Conservation (phyloP, 2,113 vertebrate genomes). For the Toxostoma redivivum region DNA sequence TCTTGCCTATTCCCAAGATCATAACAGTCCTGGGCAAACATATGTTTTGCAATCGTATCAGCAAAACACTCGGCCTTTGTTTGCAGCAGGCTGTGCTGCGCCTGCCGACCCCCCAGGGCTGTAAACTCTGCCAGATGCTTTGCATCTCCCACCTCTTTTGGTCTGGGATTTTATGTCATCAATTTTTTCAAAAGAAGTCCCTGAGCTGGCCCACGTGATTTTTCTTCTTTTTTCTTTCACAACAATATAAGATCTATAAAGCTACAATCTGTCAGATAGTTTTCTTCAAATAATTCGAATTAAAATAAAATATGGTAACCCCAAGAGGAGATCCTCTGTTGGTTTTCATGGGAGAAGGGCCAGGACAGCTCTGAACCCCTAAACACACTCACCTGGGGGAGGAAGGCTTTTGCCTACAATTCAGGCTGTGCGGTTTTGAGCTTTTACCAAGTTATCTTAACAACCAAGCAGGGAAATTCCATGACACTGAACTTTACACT, state of each 20-base stretch:
- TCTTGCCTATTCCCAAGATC: constrained; percentile 38
- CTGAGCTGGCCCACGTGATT: neutral
- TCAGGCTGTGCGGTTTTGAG: neutral
- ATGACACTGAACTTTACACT: constrained; percentile 5
- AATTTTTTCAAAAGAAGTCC: neutral
- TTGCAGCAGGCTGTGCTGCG: constrained; percentile 18
- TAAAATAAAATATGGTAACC: neutral
- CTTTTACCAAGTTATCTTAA: neutral
- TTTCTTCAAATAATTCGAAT: neutral
- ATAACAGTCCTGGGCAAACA: constrained; percentile 52
- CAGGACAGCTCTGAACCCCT: neutral
- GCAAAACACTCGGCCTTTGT: constrained; percentile 60
- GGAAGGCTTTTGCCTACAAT: neutral
- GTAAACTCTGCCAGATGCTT: constrained; percentile 17
- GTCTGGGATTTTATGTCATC: neutral
- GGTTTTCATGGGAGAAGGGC: neutral
- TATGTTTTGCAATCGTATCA: constrained; percentile 58
- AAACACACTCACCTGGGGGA: neutral
- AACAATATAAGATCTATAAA: neutral
- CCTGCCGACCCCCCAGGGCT: neutral
- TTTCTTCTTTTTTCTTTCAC: neutral
- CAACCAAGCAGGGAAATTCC: constrained; percentile 5
- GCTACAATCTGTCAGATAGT: neutral
- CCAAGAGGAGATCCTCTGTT: neutral
- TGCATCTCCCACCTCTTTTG: neutral